Percentiles rank a stretch among this genome's conserved stretches.
Evolutionary conservation across 2,797 vertebrate genomes (phyloP).

Genomic region (Delichon dasypus): DNA sequence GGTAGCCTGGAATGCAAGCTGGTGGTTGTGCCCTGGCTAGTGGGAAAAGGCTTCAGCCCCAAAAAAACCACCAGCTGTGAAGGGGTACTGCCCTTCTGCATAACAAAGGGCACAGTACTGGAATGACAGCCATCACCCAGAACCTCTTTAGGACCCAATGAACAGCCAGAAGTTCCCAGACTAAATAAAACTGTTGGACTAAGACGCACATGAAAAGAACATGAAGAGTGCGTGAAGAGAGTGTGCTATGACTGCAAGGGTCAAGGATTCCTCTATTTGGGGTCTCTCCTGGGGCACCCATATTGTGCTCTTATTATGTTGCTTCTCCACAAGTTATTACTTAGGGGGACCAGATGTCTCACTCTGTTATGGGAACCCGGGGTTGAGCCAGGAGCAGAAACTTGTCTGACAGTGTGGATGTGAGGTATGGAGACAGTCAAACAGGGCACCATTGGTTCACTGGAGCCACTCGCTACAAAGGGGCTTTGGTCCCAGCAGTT

Average conservation of each 20-base stretch:
- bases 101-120: not conserved
- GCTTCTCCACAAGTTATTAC: not conserved
- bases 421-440: not conserved
- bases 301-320: not conserved
- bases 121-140: not conserved
- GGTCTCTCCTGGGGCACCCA: not conserved
- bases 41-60: not conserved
- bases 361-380: not conserved
- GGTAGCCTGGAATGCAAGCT: not conserved
- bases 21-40: not conserved
- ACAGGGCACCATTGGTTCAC: not conserved
- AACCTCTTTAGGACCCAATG: not conserved
- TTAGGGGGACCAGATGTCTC: not conserved
- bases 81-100: not conserved
- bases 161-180: not conserved
- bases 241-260: not conserved
- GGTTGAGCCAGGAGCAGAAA: fast-evolving
- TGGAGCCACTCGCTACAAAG: not conserved
- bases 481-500: not conserved
- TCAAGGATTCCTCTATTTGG: not conserved
- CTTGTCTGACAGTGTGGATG: not conserved
- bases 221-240: not conserved
- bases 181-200: not conserved
- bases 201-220: not conserved
- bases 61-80: not conserved